Base-by-base conservation (phyloP, 2,113 vertebrate species). In the Egretta garzetta region DNA sequence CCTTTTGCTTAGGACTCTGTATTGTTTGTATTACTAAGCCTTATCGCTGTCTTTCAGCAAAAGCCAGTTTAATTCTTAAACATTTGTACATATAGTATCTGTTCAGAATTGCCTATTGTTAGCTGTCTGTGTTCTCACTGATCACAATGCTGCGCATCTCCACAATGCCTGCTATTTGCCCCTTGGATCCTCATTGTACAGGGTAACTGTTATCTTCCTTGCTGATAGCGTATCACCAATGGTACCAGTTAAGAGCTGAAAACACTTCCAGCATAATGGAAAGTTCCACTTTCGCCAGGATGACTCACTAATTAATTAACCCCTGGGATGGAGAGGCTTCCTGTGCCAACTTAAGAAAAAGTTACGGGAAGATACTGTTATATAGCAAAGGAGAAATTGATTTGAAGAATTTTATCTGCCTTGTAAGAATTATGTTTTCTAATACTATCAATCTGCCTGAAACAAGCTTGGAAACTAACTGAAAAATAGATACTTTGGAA, bases 301-400 rank as follows among this genome's bases (percentile, higher is more conserved):
- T 97, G 89, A 85, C 60, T 96, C 52, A 67, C 10, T 91, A 76
- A 81, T 86, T 88, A 82, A 68, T 96, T 95, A 86, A 92, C 66
- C 64, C 35, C 17, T 67, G 58, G 7, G 41, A 47, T 84, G 45
- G 60, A 84, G 58, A 94, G 35, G n/a, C 27, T 95, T 94, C 80
- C 64, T 63, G 56, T 68, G 80, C 80, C 91, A 79, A 6, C 4
- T 68, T 56, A 30, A 77, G 81, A 66, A 87, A 62, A 75, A n/a
- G 7, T 72, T 88, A 71, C 0, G 0, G 68, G 72, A 92, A 77
- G 32, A 41, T 47, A 21, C 10, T 60, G 2, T 63, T 85, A 50
- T 13, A 8, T 28, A 76, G 62, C 12, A 52, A n/a, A 75, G 62
- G 43, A 85, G 30, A 84, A 84, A 86, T 45, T 59, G n/a, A 26